phyloP scores from a whole-genome alignment of 2,113 vertebrate genomes.

The Stegastes partitus region DNA sequence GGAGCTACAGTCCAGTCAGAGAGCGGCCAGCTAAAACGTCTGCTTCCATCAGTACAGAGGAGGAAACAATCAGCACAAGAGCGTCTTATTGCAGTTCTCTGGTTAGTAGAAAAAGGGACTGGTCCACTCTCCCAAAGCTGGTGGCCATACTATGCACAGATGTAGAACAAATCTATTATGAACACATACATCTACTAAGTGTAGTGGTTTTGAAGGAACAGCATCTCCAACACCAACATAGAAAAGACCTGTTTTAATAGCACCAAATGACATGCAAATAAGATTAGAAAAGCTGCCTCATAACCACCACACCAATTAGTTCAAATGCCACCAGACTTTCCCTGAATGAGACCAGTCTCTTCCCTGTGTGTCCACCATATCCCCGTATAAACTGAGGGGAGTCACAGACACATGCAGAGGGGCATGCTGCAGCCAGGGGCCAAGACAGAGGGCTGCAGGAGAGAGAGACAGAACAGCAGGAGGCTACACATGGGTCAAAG shows the following conservation, averaged over 20 bases:
- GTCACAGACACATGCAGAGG: conserved; percentile 75
- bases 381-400: conserved; percentile 50
- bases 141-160: conserved; percentile 26
- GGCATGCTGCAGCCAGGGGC: conserved; percentile 80
- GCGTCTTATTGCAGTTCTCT: conserved; percentile 69
- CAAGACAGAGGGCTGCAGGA: conserved; percentile 77
- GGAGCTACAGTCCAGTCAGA: conserved; percentile 69
- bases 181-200: conserved; percentile 2
- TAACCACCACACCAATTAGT: conserved; percentile 19
- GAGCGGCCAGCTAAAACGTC: conserved; percentile 68
- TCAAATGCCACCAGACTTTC: conserved; percentile 53
- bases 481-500: conserved; percentile 65
- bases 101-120: conserved; percentile 78
- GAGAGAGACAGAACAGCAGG: conserved; percentile 57
- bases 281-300: conserved; percentile 35
- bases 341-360: conserved; percentile 71
- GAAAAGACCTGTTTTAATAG: conserved; percentile 10
- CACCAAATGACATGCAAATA: conserved; percentile 60
- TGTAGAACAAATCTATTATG: conserved; percentile 8
- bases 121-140: conserved; percentile 64
- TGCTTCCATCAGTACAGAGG: conserved; percentile 72
- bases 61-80: conserved; percentile 70
- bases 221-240: conserved; percentile 38
- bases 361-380: conserved; percentile 60
- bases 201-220: conserved; percentile 24